Conservation (phyloP, 2,113 vertebrate species). For the Colinus virginianus region DNA sequence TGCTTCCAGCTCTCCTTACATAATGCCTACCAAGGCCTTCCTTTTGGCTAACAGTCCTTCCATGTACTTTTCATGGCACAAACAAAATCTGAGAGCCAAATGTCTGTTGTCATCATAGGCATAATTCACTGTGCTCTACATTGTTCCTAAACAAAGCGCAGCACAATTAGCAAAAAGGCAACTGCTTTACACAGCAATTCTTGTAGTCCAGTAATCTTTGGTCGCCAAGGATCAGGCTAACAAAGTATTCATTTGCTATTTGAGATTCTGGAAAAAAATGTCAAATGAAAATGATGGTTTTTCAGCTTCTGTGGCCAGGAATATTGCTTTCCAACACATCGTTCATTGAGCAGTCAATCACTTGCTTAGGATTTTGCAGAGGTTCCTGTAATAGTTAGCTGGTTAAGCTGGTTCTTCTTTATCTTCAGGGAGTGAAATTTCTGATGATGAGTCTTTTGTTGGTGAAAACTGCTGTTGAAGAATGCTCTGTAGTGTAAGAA, state of each 20-base stretch:
- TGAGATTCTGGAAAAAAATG: conserved; percentile 39
- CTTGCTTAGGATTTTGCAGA: background rate
- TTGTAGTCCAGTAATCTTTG: conserved; percentile 34
- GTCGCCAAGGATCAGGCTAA: background rate
- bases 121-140: background rate
- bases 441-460: conserved; percentile 43
- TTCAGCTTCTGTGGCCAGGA: background rate
- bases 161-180: background rate
- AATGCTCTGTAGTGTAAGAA: background rate
- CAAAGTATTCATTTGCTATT: conserved; percentile 45
- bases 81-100: conserved; percentile 10
- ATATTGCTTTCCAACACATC: background rate
- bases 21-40: background rate
- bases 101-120: background rate
- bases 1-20: background rate
- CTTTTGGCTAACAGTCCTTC: background rate
- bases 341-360: background rate
- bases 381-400: conserved; percentile 21
- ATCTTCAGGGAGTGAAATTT: conserved; percentile 25
- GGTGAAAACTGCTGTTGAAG: conserved; percentile 23
- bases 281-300: background rate
- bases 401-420: background rate
- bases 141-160: background rate
- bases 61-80: background rate
- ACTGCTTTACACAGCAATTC: conserved; percentile 3